Evolutionary conservation across 2,888 invertebrate species (phyloP).

Genomic region (Ypsolopha scabrella): DNA sequence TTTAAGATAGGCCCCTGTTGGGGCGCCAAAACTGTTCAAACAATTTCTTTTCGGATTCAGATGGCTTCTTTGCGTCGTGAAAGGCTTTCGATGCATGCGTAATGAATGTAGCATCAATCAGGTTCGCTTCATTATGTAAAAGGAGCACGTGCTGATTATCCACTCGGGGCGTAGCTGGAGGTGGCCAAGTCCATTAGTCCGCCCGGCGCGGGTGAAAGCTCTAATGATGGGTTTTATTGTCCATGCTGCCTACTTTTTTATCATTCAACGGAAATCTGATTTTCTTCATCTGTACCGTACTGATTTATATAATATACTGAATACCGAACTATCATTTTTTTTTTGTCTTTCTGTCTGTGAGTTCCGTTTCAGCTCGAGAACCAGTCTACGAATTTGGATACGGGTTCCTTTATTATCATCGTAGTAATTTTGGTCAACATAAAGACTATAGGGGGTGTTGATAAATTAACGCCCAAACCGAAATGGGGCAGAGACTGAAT

Average conservation of each 20-base stretch:
- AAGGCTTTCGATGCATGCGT: neutral
- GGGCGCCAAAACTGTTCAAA: neutral
- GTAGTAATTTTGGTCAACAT: no score
- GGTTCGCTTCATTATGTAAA: slow-evolving; percentile 1
- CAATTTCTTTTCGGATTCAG: neutral
- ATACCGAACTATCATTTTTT: neutral
- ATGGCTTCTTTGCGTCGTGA: neutral
- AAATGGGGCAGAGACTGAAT: no score
- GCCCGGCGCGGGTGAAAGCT: slow-evolving; percentile 1
- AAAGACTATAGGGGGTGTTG: no score
- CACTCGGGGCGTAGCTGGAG: neutral
- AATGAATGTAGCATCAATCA: neutral
- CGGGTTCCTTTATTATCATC: neutral
- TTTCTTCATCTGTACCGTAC: no score
- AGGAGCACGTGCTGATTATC: slow-evolving; percentile 1
- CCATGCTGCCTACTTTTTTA: neutral
- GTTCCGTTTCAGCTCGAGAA: neutral
- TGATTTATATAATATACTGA: neutral
- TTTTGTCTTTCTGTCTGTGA: neutral
- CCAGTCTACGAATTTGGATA: neutral
- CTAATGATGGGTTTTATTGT: neutral
- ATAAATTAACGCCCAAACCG: no score
- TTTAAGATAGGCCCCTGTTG: slow-evolving; percentile 6
- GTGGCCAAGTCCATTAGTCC: neutral
- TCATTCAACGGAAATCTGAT: neutral